Base-by-base conservation (phyloP, 1,140 invertebrate genomes). In the honey bee (Apis mellifera) region DNA sequence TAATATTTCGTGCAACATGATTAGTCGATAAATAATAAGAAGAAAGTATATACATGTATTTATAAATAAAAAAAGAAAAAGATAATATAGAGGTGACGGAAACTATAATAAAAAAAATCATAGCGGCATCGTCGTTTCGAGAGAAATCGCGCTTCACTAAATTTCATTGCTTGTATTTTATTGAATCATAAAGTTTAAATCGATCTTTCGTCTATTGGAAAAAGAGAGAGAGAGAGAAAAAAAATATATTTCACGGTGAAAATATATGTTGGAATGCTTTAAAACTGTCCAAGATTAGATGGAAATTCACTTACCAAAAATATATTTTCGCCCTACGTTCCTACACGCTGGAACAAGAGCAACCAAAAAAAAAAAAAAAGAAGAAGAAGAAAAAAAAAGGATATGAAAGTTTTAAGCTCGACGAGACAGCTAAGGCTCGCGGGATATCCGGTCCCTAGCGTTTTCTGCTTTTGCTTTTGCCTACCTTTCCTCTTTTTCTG, bases 371-470 rank as follows among this genome's bases (percentile, higher is more conserved):
- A 48, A 64, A 23, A 50, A 42, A 42, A 42, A 59, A 42, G n/a
- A n/a, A n/a, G n/a, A n/a, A n/a, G n/a, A 42, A 32, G 3, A 42
- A 5, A 42, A 74, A 42, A 54, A 59, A 52, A 42, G 54, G 17
- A 17, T 19, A 50, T 26, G 69, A 71, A 71, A 71, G 54, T 86
- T 83, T 83, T 78, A 78, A 86, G 75, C 74, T 57, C 62, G 57
- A 72, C 81, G 57, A 78, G 84, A 78, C 79, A 78, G 78, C 26
- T 68, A n/a, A 26, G 72, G 77, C 60, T 69, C 64, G 62, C 72
- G 60, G 78, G 50, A 85, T 84, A 77, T 82, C 62, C 72, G 60
- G 66, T 86, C 83, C 60, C 83, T 62, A 21, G 78, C 57, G 84
- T 72, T 69, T 70, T 52, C 78, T 55, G 48, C 72, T 69, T 57